These are phyloP conservation scores for Poliocrania exsul DNA, from an alignment of 2,797 vertebrate species.

Conservation along the genomic window DNA sequence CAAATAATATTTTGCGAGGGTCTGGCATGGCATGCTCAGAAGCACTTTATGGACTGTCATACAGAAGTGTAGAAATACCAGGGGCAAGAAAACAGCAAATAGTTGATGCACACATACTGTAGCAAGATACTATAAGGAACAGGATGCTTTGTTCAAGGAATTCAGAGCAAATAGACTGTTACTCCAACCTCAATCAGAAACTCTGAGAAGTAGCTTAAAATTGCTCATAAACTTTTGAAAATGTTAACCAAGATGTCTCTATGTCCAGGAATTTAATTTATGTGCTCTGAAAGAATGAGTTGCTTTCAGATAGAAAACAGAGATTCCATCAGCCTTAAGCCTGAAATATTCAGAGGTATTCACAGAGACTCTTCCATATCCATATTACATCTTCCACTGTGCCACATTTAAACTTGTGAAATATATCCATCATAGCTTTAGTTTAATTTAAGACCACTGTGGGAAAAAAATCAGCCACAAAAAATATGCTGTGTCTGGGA, in stretches of 20 bases:
- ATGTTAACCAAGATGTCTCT: background rate
- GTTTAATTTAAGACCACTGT: slow-evolving; percentile 53
- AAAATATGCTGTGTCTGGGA: background rate
- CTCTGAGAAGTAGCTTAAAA: background rate
- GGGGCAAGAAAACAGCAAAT: background rate
- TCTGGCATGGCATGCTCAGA: background rate
- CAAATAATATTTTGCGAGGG: background rate
- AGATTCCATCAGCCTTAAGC: background rate
- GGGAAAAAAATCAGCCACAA: background rate
- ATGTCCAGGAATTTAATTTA: background rate
- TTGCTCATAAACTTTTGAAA: background rate
- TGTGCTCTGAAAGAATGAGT: background rate
- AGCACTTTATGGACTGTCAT: background rate
- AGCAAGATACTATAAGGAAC: background rate
- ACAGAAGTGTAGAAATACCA: background rate
- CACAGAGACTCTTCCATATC: background rate
- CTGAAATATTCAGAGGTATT: background rate
- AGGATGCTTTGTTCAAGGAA: background rate
- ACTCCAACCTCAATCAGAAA: background rate
- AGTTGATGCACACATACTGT: background rate
- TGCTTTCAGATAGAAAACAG: background rate
- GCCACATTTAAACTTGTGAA: slow-evolving; percentile 34
- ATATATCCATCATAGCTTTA: slow-evolving; percentile 45
- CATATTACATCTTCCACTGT: background rate
- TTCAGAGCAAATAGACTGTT: background rate